Evolutionary conservation across 1,140 invertebrate species (phyloP).

Genomic region (Atopsyche davidsoni): DNA sequence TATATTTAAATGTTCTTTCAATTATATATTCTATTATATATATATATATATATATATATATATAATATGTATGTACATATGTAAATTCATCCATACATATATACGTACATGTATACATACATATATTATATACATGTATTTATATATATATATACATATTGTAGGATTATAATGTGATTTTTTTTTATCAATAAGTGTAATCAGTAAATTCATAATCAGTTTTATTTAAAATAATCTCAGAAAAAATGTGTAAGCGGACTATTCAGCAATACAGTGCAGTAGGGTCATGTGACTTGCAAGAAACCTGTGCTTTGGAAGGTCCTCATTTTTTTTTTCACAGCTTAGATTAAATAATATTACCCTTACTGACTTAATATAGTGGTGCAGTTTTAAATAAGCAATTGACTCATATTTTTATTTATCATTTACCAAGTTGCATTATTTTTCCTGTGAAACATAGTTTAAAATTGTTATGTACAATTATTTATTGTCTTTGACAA

Average conservation of each 20-base stretch:
- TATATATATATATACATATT: not conserved
- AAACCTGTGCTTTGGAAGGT: too few relatives aligned
- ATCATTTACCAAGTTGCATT: too few relatives aligned
- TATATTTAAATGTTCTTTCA: not conserved
- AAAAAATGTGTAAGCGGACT: too few relatives aligned
- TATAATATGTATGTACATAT: not conserved
- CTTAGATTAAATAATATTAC: not conserved
- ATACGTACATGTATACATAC: not conserved
- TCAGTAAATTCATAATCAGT: not conserved
- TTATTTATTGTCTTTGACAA: too few relatives aligned
- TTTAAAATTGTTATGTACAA: too few relatives aligned
- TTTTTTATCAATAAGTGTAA: not conserved
- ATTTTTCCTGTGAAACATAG: too few relatives aligned
- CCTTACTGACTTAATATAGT: not conserved
- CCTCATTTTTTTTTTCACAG: too few relatives aligned
- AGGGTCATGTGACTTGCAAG: not conserved
- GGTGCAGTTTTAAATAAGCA: too few relatives aligned
- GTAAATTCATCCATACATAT: not conserved
- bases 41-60: not conserved
- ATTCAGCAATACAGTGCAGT: not conserved
- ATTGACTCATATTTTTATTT: too few relatives aligned
- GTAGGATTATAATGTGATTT: not conserved
- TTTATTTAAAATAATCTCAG: not conserved
- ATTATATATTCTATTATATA: not conserved
- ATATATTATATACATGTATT: not conserved